Base-by-base conservation (phyloP, 2,113 vertebrate genomes). In the Daubentonia madagascariensis region DNA sequence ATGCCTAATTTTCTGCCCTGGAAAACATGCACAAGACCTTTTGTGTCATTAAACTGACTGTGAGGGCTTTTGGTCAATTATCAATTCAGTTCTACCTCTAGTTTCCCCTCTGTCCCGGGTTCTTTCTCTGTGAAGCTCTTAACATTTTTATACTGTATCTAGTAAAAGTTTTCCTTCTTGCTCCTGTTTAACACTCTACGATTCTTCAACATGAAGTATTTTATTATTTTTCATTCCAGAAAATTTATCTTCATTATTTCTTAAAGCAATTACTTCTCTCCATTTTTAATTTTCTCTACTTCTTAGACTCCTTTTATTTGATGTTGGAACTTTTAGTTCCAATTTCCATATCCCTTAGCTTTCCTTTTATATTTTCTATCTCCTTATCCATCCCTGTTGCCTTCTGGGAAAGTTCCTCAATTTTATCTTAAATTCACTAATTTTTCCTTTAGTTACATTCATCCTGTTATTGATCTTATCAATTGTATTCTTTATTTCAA, bases 151-250 rank as follows among this genome's bases (percentile, higher is more conserved):
- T 50, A 85, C 9, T 80, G 11, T 80, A 68, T 52, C 67, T 81
- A 81, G 13, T 79, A 72, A 52, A 72, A 10, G 12, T 43, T 94
- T 87, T 84, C 30, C n/a, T 70, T 92, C 9, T n/a, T 43, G 37
- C 1, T 90, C 37, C 35, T 73, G 4, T 52, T 91, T 81, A 86
- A 61, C 4, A 86, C 11, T 89, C 59, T 84, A 22, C 93, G 50
- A 72, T 22, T 86, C 25, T 92, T 87, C 52, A 65, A 91, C 65
- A 63, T 76, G 17, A 92, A 76, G 18, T 83, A 18, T 91, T 86
- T 91, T n/a, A 65, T 78, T 84, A 37, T 54, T 88, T 93, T 81
- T 89, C 28, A 52, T 89, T 89, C 18, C 68, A 95, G 11, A 95
- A 85, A 59, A 85, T 35, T 68, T 45, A 70, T 89, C 67, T 89